A percentile compares a stretch with the other conserved stretches of the same genome.
Evolutionary conservation across 2,113 vertebrate genomes (phyloP).

Genomic region (Callionymus lyra): DNA sequence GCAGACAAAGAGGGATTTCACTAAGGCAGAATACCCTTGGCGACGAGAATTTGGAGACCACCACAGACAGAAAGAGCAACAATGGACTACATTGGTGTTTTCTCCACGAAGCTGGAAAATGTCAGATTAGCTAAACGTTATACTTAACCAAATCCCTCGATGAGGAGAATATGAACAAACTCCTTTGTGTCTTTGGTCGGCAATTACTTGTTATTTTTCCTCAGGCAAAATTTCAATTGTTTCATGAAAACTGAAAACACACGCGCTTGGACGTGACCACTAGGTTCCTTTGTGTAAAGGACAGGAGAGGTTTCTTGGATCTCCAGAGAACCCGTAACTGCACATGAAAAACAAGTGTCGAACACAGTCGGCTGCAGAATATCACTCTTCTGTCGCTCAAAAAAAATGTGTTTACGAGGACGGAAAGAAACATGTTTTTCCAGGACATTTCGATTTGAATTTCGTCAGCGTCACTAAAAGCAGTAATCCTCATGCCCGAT

Average conservation of each 20-base stretch:
- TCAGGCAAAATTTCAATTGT: too few relatives aligned
- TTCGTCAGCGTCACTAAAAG: conserved; percentile 53
- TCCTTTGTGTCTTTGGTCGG: conserved; percentile 2
- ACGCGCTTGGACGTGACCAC: conserved; percentile 46
- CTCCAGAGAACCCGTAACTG: too few relatives aligned
- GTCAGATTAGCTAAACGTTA: conserved; percentile 17
- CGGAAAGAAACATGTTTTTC: conserved; percentile 40
- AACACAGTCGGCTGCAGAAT: too few relatives aligned
- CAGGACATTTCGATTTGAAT: conserved; percentile 50
- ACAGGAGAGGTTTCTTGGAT: too few relatives aligned
- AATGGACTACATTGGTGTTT: conserved; percentile 19
- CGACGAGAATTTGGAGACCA: conserved; percentile 24
- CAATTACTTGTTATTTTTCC: conserved; percentile 4
- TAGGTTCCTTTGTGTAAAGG: too few relatives aligned
- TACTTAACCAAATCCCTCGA: conserved; percentile 31
- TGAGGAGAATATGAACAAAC: conserved; percentile 5
- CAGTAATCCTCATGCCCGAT: conserved; percentile 43
- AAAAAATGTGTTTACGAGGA: conserved; percentile 7
- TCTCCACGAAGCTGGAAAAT: conserved; percentile 8
- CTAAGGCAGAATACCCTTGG: conserved; percentile 31
- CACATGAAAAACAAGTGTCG: too few relatives aligned
- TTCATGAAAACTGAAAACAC: too few relatives aligned
- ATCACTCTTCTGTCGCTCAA: too few relatives aligned
- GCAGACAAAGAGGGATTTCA: conserved; percentile 55
- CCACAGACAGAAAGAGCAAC: conserved; percentile 22